Percentiles rank a stretch among this genome's conserved stretches.
These are phyloP conservation scores for Thaleichthys pacificus DNA, from an alignment of 2,797 vertebrate species.

Conservation along the genomic window DNA sequence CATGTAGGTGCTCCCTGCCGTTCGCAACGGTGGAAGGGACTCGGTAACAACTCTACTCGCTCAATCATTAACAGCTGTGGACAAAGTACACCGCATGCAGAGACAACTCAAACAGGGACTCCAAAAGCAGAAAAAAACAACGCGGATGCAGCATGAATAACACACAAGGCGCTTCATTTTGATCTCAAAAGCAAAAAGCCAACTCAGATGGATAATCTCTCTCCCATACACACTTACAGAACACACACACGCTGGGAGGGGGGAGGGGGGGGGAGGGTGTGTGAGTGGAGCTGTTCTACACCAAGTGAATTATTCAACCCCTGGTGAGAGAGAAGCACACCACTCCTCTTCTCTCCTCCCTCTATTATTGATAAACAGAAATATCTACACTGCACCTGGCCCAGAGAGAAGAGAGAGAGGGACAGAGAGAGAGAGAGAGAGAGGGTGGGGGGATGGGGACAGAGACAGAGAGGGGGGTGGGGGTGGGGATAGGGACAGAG, in stretches of 20 bases:
- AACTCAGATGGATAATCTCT: slow-evolving; percentile 24
- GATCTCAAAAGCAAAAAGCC: no score
- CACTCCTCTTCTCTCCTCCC: slow-evolving; percentile 56
- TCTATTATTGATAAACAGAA: slow-evolving; percentile 78
- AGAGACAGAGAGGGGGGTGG: slow-evolving; percentile 7
- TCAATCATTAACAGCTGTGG: slow-evolving; percentile 52
- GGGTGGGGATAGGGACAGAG: not conserved
- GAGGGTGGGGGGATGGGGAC: not conserved
- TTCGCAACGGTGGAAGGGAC: not conserved
- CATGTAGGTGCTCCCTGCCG: not conserved
- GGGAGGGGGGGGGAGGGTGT: no score
- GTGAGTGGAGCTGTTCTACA: slow-evolving; percentile 41
- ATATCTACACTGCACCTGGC: slow-evolving; percentile 73
- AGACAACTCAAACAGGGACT: not conserved
- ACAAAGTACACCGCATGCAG: slow-evolving; percentile 4
- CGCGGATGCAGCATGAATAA: not conserved
- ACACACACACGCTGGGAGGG: not conserved
- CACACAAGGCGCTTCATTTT: not conserved
- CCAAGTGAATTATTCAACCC: slow-evolving; percentile 71
- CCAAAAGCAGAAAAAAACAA: not conserved
- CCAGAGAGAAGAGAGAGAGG: slow-evolving; percentile 16
- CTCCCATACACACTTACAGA: not conserved
- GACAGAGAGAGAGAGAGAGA: not conserved
- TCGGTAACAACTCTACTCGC: not conserved
- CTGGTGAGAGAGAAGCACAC: slow-evolving; percentile 53